Evolutionary conservation across 2,113 vertebrate species (phyloP).

Genomic region (Synchiropus splendidus): DNA sequence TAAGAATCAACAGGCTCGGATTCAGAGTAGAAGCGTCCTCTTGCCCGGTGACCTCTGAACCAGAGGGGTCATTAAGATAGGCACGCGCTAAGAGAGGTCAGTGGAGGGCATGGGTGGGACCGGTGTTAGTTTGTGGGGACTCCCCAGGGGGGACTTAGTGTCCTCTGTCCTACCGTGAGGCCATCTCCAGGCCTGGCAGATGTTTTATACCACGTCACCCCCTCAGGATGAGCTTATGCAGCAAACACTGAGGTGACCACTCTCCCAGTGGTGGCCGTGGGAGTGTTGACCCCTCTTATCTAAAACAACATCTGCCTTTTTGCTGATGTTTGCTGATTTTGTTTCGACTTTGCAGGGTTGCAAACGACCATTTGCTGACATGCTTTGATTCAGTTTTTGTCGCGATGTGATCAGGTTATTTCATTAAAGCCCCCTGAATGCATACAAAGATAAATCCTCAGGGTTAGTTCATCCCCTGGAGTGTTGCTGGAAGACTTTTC

Average conservation of each 20-base stretch:
- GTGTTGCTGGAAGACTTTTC: no score
- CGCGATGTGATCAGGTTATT: no score
- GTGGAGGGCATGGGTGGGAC: constrained; percentile 29
- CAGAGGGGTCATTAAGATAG: constrained; percentile 32
- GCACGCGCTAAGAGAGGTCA: constrained; percentile 51
- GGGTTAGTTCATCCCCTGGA: no score
- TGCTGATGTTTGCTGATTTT: constrained; percentile 1
- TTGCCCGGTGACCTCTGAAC: constrained; percentile 35
- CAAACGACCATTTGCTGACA: no score
- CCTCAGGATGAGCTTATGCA: constrained; percentile 23
- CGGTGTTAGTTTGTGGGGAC: constrained; percentile 27
- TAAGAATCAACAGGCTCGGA: constrained; percentile 14
- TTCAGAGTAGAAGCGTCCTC: constrained; percentile 33
- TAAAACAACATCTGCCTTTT: constrained; percentile 6
- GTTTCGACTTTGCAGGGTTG: no score
- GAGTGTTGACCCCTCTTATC: constrained; percentile 1
- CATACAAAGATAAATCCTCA: no score
- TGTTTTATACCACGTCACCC: constrained; percentile 19
- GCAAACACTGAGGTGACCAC: constrained; percentile 24
- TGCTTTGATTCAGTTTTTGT: no score
- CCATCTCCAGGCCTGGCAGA: constrained; percentile 24
- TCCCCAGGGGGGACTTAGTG: constrained; percentile 27
- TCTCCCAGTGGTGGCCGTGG: constrained; percentile 2
- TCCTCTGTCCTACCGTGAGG: constrained; percentile 24
- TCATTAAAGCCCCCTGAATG: no score